A percentile compares a stretch with the other conserved stretches of the same genome.
phyloP scores from a whole-genome alignment of 2,888 invertebrate genomes.

The Scaptomyza parva region DNA sequence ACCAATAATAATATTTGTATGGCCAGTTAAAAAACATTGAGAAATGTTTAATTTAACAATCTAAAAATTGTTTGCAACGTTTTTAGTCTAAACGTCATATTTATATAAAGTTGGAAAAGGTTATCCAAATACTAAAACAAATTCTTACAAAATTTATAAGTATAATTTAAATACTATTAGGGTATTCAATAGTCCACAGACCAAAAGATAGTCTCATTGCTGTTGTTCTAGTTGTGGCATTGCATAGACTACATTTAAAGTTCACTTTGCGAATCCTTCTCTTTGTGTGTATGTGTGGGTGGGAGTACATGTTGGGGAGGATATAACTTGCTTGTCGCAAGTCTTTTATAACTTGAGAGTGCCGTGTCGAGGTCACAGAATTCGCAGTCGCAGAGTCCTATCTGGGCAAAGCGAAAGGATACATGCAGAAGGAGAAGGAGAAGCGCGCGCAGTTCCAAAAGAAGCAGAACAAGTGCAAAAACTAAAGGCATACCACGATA shows the following conservation, averaged over 20 bases:
- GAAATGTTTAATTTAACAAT: too few relatives aligned
- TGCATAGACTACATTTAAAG: slow-evolving; percentile 62
- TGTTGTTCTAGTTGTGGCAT: slow-evolving; percentile 40
- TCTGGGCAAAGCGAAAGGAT: neutral
- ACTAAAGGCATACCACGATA: slow-evolving; percentile 66
- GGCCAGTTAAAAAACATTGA: too few relatives aligned
- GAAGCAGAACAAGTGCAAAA: slow-evolving; percentile 69
- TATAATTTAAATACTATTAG: neutral
- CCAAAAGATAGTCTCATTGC: slow-evolving; percentile 7
- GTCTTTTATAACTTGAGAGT: slow-evolving; percentile 56
- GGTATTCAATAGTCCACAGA: slow-evolving; percentile 16
- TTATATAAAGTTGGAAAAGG: too few relatives aligned
- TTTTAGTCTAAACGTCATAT: too few relatives aligned
- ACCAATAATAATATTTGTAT: neutral
- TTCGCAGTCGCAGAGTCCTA: slow-evolving; percentile 53
- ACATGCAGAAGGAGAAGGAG: neutral
- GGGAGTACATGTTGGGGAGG: slow-evolving; percentile 3
- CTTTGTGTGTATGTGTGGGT: slow-evolving; percentile 1
- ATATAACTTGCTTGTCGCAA: slow-evolving; percentile 63
- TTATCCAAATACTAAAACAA: too few relatives aligned
- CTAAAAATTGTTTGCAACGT: too few relatives aligned
- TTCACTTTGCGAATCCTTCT: slow-evolving; percentile 56
- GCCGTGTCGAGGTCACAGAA: slow-evolving; percentile 71
- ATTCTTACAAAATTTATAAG: neutral
- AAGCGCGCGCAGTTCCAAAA: slow-evolving; percentile 11